Evolutionary conservation across 2,797 vertebrate genomes (phyloP), one percentile per base, ranked within the genome.

Genomic region (Oryzias dopingdopingensis): DNA sequence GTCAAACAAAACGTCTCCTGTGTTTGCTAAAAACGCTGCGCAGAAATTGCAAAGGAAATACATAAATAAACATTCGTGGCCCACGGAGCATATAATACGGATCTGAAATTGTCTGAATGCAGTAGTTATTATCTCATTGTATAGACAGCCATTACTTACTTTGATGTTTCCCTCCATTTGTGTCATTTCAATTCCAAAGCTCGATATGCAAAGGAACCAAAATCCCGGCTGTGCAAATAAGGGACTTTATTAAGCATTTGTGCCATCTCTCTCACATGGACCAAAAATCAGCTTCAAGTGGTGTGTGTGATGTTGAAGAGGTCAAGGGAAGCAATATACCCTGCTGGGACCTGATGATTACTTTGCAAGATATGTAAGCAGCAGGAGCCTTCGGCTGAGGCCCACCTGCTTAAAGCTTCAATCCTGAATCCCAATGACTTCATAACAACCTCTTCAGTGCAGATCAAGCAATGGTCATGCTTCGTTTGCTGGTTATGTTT

Each of bases 331-430:
- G 59, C 49, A 62, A 74, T 78, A 73, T 63, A 77, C 80, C 72
- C 74, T 60, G 58, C 63, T 65, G 73, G 76, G 76, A 67, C 55
- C 62, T 62, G 53, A 64, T 77, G 77, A 81, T 84, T 70, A 73
- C 72, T 55, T 74, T 55, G 68, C 60, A 64, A 74, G 49, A 65
- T 71, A 60, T 80, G 79, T 76, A 77, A 79, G 74, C 72, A 73
- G 60, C 52, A 48, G 46, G 7, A 76, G 69, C 81, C 74, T 53
- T 14, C 74, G 68, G 78, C 56, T 18, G 29, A 61, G 55, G 61
- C 62, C 64, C 57, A 74, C 59, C 76, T 77, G 65, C 65, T 72
- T 80, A 60, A 57, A 46, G 52, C 64, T 67, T 65, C 56, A 26
- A 0, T 49, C 51, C 53, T 63, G 61, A 18, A 86, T 80, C 58